Percentiles rank a stretch among this genome's conserved stretches.
phyloP scores from a whole-genome alignment of 2,113 vertebrate species.

The Neopipo cinnamomea region DNA sequence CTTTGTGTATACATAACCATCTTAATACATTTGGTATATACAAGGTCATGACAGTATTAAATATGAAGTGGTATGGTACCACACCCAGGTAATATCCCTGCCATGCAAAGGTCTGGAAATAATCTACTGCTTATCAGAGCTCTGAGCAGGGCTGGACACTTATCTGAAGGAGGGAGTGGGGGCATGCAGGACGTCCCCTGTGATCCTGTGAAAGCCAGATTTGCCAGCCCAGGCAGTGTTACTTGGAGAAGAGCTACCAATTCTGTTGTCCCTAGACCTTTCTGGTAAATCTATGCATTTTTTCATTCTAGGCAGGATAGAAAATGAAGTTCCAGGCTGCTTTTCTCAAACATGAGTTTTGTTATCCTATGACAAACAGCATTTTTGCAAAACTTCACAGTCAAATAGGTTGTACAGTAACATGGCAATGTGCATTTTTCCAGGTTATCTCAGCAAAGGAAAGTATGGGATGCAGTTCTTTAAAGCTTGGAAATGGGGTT shows the following conservation, averaged over 20 bases:
- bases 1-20: not conserved
- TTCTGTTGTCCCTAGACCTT: not conserved
- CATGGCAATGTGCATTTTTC: not conserved
- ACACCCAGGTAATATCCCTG: not conserved
- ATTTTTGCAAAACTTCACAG: not conserved
- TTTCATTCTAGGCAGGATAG: not conserved
- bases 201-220: not conserved
- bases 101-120: not conserved
- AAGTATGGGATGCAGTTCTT: not conserved
- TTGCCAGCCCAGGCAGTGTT: not conserved
- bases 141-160: not conserved
- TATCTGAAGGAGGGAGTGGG: not conserved
- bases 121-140: not conserved
- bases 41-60: not conserved
- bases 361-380: not conserved
- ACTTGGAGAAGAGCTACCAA: not conserved
- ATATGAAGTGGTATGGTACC: not conserved
- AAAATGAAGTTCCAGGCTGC: not conserved
- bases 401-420: not conserved
- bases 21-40: not conserved
- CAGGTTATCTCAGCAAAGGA: not conserved
- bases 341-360: not conserved
- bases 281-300: not conserved
- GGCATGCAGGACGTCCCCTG: rapidly evolving
- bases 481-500: not conserved